These are phyloP conservation scores for Drosophila funebris DNA, from an alignment of 1,140 invertebrate species.

Conservation along the genomic window DNA sequence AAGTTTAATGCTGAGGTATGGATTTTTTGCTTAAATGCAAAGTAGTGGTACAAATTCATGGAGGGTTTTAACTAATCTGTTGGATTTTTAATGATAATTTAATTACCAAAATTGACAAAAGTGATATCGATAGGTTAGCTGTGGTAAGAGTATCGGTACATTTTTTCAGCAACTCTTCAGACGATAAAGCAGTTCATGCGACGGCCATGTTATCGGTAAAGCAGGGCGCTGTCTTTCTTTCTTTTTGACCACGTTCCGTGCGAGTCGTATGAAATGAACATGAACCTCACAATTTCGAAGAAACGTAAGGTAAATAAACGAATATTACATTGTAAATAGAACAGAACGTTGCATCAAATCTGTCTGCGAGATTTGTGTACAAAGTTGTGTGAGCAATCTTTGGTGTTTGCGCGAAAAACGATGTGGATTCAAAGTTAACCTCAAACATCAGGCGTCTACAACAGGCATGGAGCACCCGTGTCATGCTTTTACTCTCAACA, in stretches of 20 bases:
- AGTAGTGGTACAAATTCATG: too few species aligned
- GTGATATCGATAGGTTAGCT: not conserved
- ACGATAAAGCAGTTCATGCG: constrained; percentile 34
- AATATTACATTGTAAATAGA: constrained; percentile 27
- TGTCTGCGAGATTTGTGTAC: not conserved
- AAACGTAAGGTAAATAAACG: constrained; percentile 84
- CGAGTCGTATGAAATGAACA: constrained; percentile 83
- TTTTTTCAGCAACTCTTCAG: constrained; percentile 21
- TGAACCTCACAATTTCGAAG: constrained; percentile 85
- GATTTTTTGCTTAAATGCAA: too few species aligned
- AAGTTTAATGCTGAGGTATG: too few species aligned
- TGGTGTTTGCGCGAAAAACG: constrained; percentile 2
- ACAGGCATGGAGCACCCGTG: constrained; percentile 44
- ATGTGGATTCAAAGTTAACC: constrained; percentile 58
- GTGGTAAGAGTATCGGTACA: not conserved
- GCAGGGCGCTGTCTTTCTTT: constrained; percentile 72
- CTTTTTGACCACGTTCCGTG: constrained; percentile 83
- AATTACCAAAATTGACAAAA: too few species aligned
- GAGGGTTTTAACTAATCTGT: too few species aligned
- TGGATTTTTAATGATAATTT: too few species aligned
- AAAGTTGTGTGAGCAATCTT: constrained; percentile 38
- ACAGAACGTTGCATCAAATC: not conserved
- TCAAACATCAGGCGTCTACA: constrained; percentile 58
- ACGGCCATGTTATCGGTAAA: constrained; percentile 66
- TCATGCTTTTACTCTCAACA: constrained; percentile 26